Evolutionary conservation across 2,888 invertebrate genomes (phyloP), one percentile per base, ranked within the genome.

Genomic region (Rhogogaster chlorosoma): DNA sequence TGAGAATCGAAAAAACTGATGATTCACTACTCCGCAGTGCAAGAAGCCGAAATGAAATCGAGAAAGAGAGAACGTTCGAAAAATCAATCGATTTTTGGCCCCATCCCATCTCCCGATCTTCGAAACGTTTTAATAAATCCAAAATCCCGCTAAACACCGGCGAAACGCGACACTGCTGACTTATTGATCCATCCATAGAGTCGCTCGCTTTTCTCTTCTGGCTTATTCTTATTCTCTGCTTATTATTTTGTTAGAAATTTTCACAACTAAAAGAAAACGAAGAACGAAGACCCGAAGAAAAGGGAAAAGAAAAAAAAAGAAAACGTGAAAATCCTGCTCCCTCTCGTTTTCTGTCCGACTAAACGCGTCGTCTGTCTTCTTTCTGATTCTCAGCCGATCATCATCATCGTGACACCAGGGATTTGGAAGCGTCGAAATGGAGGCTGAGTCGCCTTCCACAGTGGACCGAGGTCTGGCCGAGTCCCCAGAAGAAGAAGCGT

Each of bases 401-500:
- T 71, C 71, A 71, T 71, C 36, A 38, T 42, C 42, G 73, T 42
- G 73, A 73, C 84, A 71, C 84, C 84, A 84, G 26, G 67, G 32
- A 32, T 67, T 87, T 87, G 49, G 18, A 18, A 32, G 12, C 61
- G 1, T 12, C 90, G 90, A 67, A 32, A 67, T 32, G 32, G 67
- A 91, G 89, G 93, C 93, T 92, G 92, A 93, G 90, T 91, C 90
- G 86, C 86, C 92, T 89, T 90, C 86, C 90, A 90, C 86, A 5
- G 29, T 49, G 7, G 80, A 61, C 57, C 80, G 38, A 22, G 80
- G 32, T 9, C 87, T 87, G 88, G 91, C 87, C 89, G 91, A 90
- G 90, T 89, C 89, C 90, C 90, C 89, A 90, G 84, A 88, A 87
- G 90, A 88, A 87, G 32, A 32, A 32, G 67, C 22, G 18, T 22